A percentile compares a stretch with the other conserved stretches of the same genome.
Evolutionary conservation across 2,113 vertebrate genomes (phyloP).

Genomic region (Etheostoma spectabile): DNA sequence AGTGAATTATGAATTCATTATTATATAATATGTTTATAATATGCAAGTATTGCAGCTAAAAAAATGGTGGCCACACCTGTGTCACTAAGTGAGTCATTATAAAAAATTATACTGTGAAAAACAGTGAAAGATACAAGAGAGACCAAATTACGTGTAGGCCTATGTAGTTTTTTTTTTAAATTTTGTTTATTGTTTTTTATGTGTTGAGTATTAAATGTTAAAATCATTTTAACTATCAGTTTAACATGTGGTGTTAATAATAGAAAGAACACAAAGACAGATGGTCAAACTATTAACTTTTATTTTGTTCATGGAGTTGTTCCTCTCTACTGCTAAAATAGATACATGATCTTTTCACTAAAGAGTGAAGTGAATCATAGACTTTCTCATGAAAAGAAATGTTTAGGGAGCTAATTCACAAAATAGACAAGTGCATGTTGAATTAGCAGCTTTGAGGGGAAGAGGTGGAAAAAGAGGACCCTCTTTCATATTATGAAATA

Average conservation of each 20-base stretch:
- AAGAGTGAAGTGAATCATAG: conserved; percentile 9
- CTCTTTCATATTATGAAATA: conserved; percentile 3
- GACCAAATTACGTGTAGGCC: not conserved
- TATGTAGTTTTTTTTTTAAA: not conserved
- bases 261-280: conserved; percentile 11
- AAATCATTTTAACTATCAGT: not conserved
- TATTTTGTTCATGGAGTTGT: conserved; percentile 50
- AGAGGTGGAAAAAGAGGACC: conserved; percentile 3
- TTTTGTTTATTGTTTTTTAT: not conserved
- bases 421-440: conserved; percentile 30
- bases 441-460: conserved; percentile 37
- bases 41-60: not conserved
- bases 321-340: conserved; percentile 26
- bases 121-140: not conserved
- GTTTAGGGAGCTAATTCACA: conserved; percentile 2
- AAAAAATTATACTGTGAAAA: not conserved
- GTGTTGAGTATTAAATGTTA: not conserved
- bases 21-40: not conserved
- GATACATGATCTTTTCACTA: not conserved
- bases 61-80: not conserved
- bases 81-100: not conserved
- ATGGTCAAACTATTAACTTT: conserved; percentile 50
- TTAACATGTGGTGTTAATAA: not conserved
- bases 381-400: conserved; percentile 39
- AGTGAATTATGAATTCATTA: not conserved